Conservation (phyloP, 1,140 invertebrate species). For the Alviniconcha marisindica region DNA sequence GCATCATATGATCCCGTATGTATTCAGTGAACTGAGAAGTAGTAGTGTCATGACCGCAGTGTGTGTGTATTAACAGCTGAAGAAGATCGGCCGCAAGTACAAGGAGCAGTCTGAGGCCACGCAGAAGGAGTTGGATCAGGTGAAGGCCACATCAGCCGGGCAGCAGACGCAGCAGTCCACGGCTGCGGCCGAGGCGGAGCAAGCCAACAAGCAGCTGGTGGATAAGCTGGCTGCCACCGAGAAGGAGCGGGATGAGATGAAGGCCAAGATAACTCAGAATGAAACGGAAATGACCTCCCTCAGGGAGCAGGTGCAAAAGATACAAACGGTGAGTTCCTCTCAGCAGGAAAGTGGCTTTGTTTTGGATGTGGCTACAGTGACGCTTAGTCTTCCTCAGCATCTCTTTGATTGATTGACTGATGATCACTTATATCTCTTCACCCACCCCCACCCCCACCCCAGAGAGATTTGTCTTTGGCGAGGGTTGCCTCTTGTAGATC, state of each 20-base stretch:
- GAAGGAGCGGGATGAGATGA: conserved; percentile 43
- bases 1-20: too few species aligned
- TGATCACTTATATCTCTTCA: too few species aligned
- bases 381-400: too few species aligned
- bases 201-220: conserved; percentile 26
- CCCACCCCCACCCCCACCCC: too few species aligned
- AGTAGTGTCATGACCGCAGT: too few species aligned
- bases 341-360: too few species aligned
- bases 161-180: conserved; percentile 38
- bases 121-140: conserved; percentile 63
- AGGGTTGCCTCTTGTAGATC: too few species aligned
- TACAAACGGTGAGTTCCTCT: conserved; percentile 48
- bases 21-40: too few species aligned
- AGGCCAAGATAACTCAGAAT: conserved; percentile 62
- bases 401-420: too few species aligned
- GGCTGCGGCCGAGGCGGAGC: neutral
- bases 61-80: conserved; percentile 84
- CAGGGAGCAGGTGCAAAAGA: conserved; percentile 76
- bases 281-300: conserved; percentile 75
- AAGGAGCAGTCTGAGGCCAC: conserved; percentile 89
- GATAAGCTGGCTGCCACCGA: conserved; percentile 36
- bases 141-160: conserved; percentile 45
- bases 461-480: too few species aligned
- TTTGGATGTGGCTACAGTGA: too few species aligned
- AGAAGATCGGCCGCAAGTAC: conserved; percentile 94